phyloP scores from a whole-genome alignment of 2,113 vertebrate genomes.

The Saccopteryx leptura region DNA sequence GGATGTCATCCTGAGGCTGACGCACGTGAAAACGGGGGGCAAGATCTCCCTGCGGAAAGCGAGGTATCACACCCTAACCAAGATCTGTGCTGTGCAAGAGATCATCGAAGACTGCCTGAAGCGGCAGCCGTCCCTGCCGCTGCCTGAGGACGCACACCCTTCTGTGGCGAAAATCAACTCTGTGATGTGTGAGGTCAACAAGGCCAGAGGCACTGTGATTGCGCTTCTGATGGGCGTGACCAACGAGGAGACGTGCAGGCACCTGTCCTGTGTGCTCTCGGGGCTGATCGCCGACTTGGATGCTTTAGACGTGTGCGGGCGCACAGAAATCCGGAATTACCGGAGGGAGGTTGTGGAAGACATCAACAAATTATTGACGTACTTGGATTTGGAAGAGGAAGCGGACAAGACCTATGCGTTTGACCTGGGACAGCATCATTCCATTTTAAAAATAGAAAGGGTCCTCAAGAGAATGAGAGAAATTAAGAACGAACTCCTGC shows the following conservation, averaged over 20 bases:
- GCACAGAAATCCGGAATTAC: constrained; percentile 94
- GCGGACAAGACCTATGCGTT: constrained; percentile 93
- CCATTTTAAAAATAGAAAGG: constrained; percentile 96
- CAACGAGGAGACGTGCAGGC: constrained; percentile 94
- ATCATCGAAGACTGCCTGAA: constrained; percentile 93
- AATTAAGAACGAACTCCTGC: constrained; percentile 91
- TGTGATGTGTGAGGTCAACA: constrained; percentile 96
- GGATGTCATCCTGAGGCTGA: constrained; percentile 94
- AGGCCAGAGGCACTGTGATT: constrained; percentile 95
- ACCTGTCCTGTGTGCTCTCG: constrained; percentile 95
- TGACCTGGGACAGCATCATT: constrained; percentile 96
- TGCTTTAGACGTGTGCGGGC: constrained; percentile 96
- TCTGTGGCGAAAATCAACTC: constrained; percentile 96
- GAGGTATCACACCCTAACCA: constrained; percentile 94
- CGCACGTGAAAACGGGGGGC: constrained; percentile 97
- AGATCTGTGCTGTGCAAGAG: constrained; percentile 95
- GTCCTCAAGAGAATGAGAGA: constrained; percentile 93
- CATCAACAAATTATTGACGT: constrained; percentile 95
- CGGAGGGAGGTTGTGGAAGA: constrained; percentile 97
- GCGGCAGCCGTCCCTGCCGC: constrained; percentile 94
- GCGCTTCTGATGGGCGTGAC: constrained; percentile 96
- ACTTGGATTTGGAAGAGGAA: constrained; percentile 96
- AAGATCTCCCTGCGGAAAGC: constrained; percentile 95
- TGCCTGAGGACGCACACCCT: constrained; percentile 94
- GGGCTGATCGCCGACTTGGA: constrained; percentile 97